Percentiles rank a stretch among this genome's conserved stretches.
phyloP scores from a whole-genome alignment of 2,797 vertebrate species.

The Falco cherrug region DNA sequence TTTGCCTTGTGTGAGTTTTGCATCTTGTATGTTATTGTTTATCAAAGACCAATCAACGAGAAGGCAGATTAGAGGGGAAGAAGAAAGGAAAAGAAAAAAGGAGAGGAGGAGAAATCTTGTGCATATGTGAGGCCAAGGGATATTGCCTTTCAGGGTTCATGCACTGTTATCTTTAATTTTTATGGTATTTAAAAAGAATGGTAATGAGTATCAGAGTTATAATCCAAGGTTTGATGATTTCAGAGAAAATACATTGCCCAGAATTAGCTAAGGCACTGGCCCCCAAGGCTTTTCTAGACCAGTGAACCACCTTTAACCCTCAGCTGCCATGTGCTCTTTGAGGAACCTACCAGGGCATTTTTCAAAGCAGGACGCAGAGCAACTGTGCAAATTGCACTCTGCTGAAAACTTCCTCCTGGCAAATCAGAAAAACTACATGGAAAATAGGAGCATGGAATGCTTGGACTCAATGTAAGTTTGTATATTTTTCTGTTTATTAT shows the following conservation, averaged over 20 bases:
- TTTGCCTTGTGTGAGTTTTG: neutral
- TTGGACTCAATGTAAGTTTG: neutral
- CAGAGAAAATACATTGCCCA: neutral
- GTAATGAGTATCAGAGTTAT: conserved; percentile 21
- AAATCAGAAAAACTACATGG: neutral
- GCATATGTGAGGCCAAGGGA: neutral
- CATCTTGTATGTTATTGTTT: conserved; percentile 36
- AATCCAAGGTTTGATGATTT: conserved; percentile 1
- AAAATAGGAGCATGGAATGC: neutral
- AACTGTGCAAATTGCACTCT: neutral
- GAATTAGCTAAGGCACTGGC: conserved; percentile 4
- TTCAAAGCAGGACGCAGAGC: conserved; percentile 48
- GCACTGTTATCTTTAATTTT: conserved; percentile 46
- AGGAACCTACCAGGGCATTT: conserved; percentile 19
- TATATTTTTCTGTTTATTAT: conserved; percentile 12
- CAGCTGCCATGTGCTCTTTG: neutral
- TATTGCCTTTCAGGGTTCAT: conserved; percentile 33
- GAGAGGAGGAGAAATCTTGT: neutral
- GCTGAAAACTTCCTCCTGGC: conserved; percentile 36
- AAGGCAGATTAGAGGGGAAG: neutral
- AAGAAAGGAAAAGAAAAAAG: conserved; percentile 26
- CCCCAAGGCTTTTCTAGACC: conserved; percentile 34
- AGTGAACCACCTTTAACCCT: conserved; percentile 52
- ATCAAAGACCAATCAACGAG: neutral
- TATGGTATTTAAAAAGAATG: conserved; percentile 28